These are phyloP conservation scores for Andrena trimmerana DNA, from an alignment of 2,888 invertebrate genomes.

Conservation along the genomic window DNA sequence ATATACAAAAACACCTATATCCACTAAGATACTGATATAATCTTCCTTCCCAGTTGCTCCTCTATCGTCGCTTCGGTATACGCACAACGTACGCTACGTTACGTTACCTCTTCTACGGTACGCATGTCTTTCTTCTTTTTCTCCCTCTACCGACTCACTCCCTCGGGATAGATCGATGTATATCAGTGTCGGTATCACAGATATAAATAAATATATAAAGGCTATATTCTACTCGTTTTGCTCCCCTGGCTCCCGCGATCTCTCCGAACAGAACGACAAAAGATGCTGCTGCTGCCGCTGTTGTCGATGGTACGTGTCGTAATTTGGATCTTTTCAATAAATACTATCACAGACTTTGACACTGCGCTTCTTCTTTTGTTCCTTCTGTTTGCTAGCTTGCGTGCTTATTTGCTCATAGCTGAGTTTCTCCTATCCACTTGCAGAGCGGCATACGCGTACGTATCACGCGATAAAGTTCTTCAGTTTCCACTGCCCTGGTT, in stretches of 20 bases:
- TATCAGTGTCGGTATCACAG: conserved; percentile 84
- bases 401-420: conserved; percentile 30
- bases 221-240: conserved; percentile 73
- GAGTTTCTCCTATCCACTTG: conserved; percentile 16
- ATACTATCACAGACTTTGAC: conserved; percentile 84
- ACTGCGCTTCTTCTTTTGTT: conserved; percentile 71
- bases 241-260: conserved; percentile 35
- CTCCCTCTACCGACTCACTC: conserved; percentile 49
- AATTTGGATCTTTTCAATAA: conserved; percentile 79
- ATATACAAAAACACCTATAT: conserved; percentile 84
- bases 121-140: conserved; percentile 24
- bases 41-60: conserved; percentile 51
- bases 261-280: conserved; percentile 34
- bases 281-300: conserved; percentile 33
- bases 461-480: conserved; percentile 10
- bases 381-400: conserved; percentile 18
- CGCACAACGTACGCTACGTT: conserved; percentile 9
- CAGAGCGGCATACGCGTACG: background rate
- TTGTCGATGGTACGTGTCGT: conserved; percentile 62
- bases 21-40: conserved; percentile 80
- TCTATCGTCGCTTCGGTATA: conserved; percentile 17
- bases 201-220: conserved; percentile 85
- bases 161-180: conserved; percentile 73
- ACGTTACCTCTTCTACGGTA: conserved; percentile 19
- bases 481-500: conserved; percentile 8